Percentiles rank a stretch among this genome's conserved stretches.
These are phyloP conservation scores for Poecilia latipinna DNA, from an alignment of 2,113 vertebrate genomes.

Conservation along the genomic window DNA sequence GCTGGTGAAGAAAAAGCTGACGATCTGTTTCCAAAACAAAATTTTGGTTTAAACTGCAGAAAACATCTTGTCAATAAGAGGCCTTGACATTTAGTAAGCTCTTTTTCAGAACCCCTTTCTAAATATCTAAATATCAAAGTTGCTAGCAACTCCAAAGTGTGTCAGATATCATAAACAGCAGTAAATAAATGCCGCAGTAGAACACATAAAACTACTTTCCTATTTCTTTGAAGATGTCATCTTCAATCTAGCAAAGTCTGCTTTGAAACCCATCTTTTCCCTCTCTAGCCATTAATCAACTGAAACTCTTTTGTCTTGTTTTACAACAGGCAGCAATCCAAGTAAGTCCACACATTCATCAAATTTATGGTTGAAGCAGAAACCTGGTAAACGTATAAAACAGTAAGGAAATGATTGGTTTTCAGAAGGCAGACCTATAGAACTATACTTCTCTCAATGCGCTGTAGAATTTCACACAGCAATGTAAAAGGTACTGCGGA, in stretches of 20 bases:
- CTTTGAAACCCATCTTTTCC: not conserved
- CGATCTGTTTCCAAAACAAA: no score
- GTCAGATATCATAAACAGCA: no score
- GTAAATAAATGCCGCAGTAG: not conserved
- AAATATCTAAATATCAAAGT: no score
- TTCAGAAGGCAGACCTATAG: no score
- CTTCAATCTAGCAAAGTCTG: not conserved
- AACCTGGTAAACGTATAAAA: not conserved
- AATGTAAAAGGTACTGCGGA: not conserved
- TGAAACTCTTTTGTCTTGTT: not conserved
- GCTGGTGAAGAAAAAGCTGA: no score
- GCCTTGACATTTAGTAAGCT: no score
- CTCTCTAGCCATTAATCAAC: not conserved
- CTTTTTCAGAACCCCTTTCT: no score
- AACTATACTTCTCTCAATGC: not conserved
- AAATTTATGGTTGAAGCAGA: not conserved
- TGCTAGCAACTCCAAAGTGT: no score
- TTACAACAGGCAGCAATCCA: not conserved
- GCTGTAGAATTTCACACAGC: not conserved
- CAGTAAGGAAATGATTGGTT: not conserved
- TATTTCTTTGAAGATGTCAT: not conserved
- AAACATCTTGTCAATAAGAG: no score
- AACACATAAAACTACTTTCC: not conserved
- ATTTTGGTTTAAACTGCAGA: no score
- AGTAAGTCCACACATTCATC: not conserved